phyloP scores from a whole-genome alignment of 2,888 invertebrate species.

The Acrocera orbiculus region DNA sequence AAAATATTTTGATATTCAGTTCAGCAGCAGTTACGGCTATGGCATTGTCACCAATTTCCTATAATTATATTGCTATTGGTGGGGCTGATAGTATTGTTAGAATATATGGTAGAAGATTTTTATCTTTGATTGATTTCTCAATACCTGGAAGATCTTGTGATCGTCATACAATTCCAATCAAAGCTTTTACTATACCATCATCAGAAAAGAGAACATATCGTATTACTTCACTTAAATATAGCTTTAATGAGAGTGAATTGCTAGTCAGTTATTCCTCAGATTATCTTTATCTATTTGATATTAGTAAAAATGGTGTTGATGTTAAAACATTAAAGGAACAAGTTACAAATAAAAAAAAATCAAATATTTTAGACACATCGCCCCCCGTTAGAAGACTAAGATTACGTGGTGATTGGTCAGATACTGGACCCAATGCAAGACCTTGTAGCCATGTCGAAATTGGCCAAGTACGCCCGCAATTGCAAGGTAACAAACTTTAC shows the following conservation, averaged over 20 bases:
- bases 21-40: conserved; percentile 59
- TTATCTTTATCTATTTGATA: conserved; percentile 58
- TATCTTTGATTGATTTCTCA: conserved; percentile 21
- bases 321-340: conserved; percentile 18
- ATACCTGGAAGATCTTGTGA: conserved; percentile 15
- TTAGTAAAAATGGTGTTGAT: conserved; percentile 36
- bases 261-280: conserved; percentile 71
- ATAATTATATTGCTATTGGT: conserved; percentile 56
- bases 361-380: conserved; percentile 20
- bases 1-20: conserved; percentile 54
- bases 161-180: conserved; percentile 20
- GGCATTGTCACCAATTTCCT: conserved; percentile 48
- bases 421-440: conserved; percentile 61
- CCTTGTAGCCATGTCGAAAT: conserved; percentile 35
- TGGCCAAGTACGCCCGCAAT: conserved; percentile 46
- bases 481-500: too few relatives aligned
- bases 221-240: conserved; percentile 62
- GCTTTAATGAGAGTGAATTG: conserved; percentile 52
- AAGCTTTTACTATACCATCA: conserved; percentile 39
- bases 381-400: conserved; percentile 46
- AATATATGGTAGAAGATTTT: conserved; percentile 49
- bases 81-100: conserved; percentile 61
- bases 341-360: conserved; percentile 9
- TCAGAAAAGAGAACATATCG: conserved; percentile 49
- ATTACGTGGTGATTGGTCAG: conserved; percentile 59